Percentiles rank a stretch among this genome's conserved stretches.
Evolutionary conservation across 2,888 invertebrate genomes (phyloP).

Genomic region (Lydus trimaculatus): DNA sequence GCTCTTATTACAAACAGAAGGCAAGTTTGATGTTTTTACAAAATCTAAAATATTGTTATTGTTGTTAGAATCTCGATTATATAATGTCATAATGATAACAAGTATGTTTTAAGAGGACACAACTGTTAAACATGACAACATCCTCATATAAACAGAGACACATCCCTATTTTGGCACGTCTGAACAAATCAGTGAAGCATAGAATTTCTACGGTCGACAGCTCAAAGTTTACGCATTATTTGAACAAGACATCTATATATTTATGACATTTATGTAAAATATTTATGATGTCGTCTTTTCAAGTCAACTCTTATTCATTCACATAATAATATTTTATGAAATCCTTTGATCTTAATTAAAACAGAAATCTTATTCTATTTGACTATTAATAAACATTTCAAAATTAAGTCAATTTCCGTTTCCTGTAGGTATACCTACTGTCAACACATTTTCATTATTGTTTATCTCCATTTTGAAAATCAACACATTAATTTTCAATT

Average conservation of each 20-base stretch:
- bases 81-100: constrained; percentile 24
- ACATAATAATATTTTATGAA: background rate
- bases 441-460: too few species aligned
- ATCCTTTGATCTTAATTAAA: constrained; percentile 13
- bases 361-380: background rate
- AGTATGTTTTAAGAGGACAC: background rate
- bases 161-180: constrained; percentile 25
- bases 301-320: constrained; percentile 10
- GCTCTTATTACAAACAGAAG: constrained; percentile 34
- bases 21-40: background rate
- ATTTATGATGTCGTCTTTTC: constrained; percentile 8
- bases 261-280: constrained; percentile 15
- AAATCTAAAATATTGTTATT: background rate
- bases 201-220: constrained; percentile 30
- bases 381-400: background rate
- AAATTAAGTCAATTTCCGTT: background rate
- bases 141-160: constrained; percentile 8
- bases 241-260: constrained; percentile 24
- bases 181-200: constrained; percentile 26
- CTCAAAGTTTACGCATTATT: constrained; percentile 30
- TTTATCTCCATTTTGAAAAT: background rate
- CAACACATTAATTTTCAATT: too few species aligned
- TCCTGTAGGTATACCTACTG: background rate
- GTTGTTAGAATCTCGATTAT: constrained; percentile 8
- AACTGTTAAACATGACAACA: constrained; percentile 3